A percentile compares a stretch with the other conserved stretches of the same genome.
These are phyloP conservation scores for Aix galericulata DNA, from an alignment of 2,113 vertebrate genomes.

Conservation along the genomic window DNA sequence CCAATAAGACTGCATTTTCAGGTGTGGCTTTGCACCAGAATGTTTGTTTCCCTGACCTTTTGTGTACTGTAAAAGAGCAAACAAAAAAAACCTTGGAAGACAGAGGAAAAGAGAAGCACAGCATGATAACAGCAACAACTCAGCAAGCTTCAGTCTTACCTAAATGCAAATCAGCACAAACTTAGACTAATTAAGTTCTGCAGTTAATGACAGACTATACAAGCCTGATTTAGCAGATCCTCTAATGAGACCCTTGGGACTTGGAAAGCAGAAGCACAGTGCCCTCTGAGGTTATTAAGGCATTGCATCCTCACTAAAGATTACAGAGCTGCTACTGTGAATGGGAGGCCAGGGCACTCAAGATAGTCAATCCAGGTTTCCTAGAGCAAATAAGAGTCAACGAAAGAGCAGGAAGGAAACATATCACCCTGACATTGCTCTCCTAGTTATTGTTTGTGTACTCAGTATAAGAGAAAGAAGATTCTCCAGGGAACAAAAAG, in stretches of 20 bases:
- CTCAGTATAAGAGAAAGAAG: not conserved
- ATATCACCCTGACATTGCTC: not conserved
- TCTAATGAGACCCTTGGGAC: slow-evolving; percentile 58
- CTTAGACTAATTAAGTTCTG: slow-evolving; percentile 39
- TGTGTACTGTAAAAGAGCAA: not conserved
- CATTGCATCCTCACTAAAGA: not conserved
- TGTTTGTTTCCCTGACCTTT: slow-evolving; percentile 17
- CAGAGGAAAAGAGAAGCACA: not conserved
- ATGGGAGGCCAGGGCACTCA: not conserved
- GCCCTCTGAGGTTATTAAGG: not conserved
- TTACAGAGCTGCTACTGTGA: not conserved
- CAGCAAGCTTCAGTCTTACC: slow-evolving; percentile 40
- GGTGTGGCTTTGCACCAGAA: not conserved
- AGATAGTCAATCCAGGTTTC: not conserved
- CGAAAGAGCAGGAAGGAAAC: not conserved
- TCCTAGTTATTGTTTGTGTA: not conserved
- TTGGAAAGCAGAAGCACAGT: not conserved
- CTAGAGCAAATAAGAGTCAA: not conserved
- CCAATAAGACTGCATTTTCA: not conserved
- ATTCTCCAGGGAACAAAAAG: not conserved
- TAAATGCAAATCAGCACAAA: slow-evolving; percentile 23
- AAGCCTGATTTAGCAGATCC: slow-evolving; percentile 43
- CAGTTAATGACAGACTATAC: not conserved
- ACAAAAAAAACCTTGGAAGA: not conserved
- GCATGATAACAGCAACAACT: not conserved